phyloP scores from a whole-genome alignment of 2,888 invertebrate species.

The Xestia xanthographa region DNA sequence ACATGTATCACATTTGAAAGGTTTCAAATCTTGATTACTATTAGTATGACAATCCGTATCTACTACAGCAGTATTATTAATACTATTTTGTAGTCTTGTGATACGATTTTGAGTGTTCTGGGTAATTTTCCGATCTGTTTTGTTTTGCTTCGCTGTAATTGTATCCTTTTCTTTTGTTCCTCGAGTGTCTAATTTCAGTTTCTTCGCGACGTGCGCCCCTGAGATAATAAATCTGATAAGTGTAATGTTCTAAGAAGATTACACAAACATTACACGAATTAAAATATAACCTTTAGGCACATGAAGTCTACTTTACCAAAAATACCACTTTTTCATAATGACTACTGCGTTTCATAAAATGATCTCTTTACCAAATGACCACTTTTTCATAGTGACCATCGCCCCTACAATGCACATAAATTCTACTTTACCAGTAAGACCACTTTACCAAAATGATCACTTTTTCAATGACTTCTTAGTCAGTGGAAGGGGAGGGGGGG shows the following conservation, averaged over 20 bases:
- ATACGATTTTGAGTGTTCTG: not conserved
- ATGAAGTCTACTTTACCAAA: too few species aligned
- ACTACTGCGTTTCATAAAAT: too few species aligned
- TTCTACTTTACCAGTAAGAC: too few species aligned
- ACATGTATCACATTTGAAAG: slow-evolving; percentile 9
- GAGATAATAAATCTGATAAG: not conserved
- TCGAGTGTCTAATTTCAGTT: not conserved
- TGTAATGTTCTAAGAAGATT: not conserved
- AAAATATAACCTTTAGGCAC: not conserved
- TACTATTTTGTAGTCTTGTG: not conserved
- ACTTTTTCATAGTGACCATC: too few species aligned
- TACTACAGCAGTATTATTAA: not conserved
- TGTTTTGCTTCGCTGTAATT: not conserved
- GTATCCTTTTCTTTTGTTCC: not conserved
- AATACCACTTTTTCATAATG: too few species aligned
- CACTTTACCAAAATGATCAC: too few species aligned
- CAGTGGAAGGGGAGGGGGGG: too few species aligned
- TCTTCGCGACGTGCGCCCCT: not conserved
- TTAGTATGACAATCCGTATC: not conserved
- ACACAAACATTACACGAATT: not conserved
- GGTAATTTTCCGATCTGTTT: not conserved
- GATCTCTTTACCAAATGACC: too few species aligned
- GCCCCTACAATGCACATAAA: too few species aligned
- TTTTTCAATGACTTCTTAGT: too few species aligned
- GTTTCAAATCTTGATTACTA: not conserved